These are phyloP conservation scores for Schizopygopsis pylzovi DNA, from an alignment of 2,797 vertebrate species.

Conservation along the genomic window DNA sequence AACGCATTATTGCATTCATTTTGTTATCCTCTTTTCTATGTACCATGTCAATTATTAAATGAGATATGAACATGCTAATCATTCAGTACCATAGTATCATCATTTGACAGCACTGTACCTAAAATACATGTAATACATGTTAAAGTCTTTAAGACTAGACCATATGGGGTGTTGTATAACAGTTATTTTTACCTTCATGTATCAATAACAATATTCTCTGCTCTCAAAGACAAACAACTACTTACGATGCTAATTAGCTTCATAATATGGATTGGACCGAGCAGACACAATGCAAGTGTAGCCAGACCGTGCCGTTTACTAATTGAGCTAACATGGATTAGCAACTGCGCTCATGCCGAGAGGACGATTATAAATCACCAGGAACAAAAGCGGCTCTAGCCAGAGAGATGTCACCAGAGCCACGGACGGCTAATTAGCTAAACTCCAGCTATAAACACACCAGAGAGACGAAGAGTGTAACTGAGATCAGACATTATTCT, in stretches of 20 bases:
- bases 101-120: background rate
- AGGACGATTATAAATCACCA: slow-evolving; percentile 37
- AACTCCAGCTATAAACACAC: background rate
- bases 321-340: slow-evolving; percentile 20
- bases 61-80: background rate
- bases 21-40: background rate
- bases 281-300: background rate
- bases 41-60: background rate
- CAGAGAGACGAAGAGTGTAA: background rate
- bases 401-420: slow-evolving; percentile 27
- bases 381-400: slow-evolving; percentile 10
- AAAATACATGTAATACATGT: background rate
- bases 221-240: background rate
- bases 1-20: background rate
- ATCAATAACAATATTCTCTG: background rate
- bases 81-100: background rate
- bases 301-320: background rate
- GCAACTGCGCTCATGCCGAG: background rate
- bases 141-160: background rate
- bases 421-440: slow-evolving; percentile 37
- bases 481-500: slow-evolving; percentile 2
- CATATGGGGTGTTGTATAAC: no score
- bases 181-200: background rate
- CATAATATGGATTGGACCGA: slow-evolving; percentile 11
- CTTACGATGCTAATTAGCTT: slow-evolving; percentile 1